phyloP scores from a whole-genome alignment of 2,113 vertebrate species.

The Xerus inauris region DNA sequence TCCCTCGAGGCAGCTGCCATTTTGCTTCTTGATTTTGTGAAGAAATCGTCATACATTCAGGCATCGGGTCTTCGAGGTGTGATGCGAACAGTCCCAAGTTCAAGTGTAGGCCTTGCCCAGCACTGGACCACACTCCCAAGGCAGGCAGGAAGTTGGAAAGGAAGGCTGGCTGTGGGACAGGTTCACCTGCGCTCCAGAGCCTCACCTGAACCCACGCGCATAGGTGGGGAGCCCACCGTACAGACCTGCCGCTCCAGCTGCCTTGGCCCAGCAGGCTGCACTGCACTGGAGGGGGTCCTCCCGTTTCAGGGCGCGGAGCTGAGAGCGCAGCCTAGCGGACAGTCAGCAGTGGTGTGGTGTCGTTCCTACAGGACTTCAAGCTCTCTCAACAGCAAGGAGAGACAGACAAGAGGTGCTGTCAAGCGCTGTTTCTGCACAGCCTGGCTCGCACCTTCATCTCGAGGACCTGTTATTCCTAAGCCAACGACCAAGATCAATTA shows the following conservation, averaged over 20 bases:
- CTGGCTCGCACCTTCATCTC: slow-evolving; percentile 56
- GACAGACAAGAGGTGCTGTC: too few relatives aligned
- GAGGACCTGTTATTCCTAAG: slow-evolving; percentile 59
- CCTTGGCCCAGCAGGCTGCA: too few relatives aligned
- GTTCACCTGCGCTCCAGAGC: neutral
- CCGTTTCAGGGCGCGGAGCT: too few relatives aligned
- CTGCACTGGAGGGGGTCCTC: too few relatives aligned
- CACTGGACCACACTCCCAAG: neutral
- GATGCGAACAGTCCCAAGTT: neutral
- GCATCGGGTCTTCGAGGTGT: neutral
- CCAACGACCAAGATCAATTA: slow-evolving; percentile 42
- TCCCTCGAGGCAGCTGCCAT: neutral
- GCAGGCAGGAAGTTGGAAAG: neutral
- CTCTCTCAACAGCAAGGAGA: too few relatives aligned
- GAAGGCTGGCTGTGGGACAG: neutral
- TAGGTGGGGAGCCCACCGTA: too few relatives aligned
- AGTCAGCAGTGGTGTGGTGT: too few relatives aligned
- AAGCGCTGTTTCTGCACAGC: neutral
- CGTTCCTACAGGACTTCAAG: too few relatives aligned
- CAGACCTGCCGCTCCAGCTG: too few relatives aligned
- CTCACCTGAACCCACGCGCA: neutral
- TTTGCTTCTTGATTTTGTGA: neutral
- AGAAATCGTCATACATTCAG: neutral
- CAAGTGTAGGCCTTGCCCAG: neutral
- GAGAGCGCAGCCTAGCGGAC: too few relatives aligned